Percentiles rank a stretch among this genome's conserved stretches.
Evolutionary conservation across 2,797 vertebrate genomes (phyloP).

Genomic region (Galaxias olidus): DNA sequence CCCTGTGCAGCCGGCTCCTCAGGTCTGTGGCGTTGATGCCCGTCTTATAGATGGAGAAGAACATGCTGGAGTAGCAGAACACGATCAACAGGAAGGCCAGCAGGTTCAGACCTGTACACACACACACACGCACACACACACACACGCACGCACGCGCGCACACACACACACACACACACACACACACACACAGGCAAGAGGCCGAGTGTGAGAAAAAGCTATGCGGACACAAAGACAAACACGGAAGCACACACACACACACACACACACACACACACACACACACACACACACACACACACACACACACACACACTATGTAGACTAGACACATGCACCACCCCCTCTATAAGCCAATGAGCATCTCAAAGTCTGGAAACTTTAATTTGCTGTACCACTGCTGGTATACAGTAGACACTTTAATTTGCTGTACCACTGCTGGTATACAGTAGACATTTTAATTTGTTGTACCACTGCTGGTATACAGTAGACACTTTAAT

Average conservation of each 20-base stretch:
- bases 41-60: constrained; percentile 82
- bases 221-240: constrained; percentile 1
- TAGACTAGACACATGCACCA: too few relatives aligned
- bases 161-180: constrained; percentile 7
- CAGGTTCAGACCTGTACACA: constrained; percentile 76
- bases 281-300: constrained; percentile 7
- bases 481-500: too few relatives aligned
- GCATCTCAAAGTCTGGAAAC: too few relatives aligned
- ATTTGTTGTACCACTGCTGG: too few relatives aligned
- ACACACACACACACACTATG: constrained; percentile 5
- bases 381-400: too few relatives aligned
- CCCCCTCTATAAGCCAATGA: too few relatives aligned
- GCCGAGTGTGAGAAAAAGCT: too few relatives aligned
- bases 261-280: constrained; percentile 15
- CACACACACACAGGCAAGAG: neutral
- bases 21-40: constrained; percentile 74
- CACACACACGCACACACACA: constrained; percentile 21
- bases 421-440: too few relatives aligned
- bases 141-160: constrained; percentile 8
- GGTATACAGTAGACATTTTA: too few relatives aligned
- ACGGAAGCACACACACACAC: neutral
- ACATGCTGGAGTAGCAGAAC: constrained; percentile 78
- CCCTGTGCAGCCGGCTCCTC: constrained; percentile 71
- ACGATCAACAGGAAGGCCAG: constrained; percentile 77
- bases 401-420: too few relatives aligned